These are phyloP conservation scores for Mamestra configurata DNA, from an alignment of 1,140 invertebrate species.

Conservation along the genomic window DNA sequence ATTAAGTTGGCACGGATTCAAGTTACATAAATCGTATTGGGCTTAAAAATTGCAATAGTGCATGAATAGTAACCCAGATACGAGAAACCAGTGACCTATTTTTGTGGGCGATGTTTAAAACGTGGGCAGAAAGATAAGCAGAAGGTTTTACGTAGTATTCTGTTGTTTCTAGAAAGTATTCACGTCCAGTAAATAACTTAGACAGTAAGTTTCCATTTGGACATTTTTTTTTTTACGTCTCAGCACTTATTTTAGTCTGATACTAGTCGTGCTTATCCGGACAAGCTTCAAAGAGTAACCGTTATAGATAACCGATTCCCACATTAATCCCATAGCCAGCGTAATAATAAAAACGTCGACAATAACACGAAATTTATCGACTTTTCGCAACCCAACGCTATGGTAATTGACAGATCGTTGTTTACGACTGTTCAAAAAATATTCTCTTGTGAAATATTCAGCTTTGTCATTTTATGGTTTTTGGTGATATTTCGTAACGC, in stretches of 20 bases:
- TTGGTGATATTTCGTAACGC: slow-evolving; percentile 17
- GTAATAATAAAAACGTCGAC: slow-evolving; percentile 30
- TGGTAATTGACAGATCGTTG: slow-evolving; percentile 50
- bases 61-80: slow-evolving; percentile 36
- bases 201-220: too few species aligned
- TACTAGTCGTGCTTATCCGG: too few species aligned
- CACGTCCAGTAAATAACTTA: too few species aligned
- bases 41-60: slow-evolving; percentile 45
- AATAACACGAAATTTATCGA: slow-evolving; percentile 57
- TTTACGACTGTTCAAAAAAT: slow-evolving; percentile 48
- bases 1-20: slow-evolving; percentile 39
- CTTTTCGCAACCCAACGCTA: slow-evolving; percentile 53
- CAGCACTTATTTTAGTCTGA: too few species aligned
- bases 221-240: too few species aligned
- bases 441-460: slow-evolving; percentile 18
- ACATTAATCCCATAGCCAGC: too few species aligned
- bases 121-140: neutral
- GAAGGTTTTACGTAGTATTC: neutral
- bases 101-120: slow-evolving; percentile 17
- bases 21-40: slow-evolving; percentile 36
- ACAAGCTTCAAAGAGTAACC: too few species aligned
- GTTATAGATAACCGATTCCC: too few species aligned
- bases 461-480: slow-evolving; percentile 34
- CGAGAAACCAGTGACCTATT: slow-evolving; percentile 10
- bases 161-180: neutral